Conservation (phyloP, 2,113 vertebrate genomes). For the Elephas maximus region DNA sequence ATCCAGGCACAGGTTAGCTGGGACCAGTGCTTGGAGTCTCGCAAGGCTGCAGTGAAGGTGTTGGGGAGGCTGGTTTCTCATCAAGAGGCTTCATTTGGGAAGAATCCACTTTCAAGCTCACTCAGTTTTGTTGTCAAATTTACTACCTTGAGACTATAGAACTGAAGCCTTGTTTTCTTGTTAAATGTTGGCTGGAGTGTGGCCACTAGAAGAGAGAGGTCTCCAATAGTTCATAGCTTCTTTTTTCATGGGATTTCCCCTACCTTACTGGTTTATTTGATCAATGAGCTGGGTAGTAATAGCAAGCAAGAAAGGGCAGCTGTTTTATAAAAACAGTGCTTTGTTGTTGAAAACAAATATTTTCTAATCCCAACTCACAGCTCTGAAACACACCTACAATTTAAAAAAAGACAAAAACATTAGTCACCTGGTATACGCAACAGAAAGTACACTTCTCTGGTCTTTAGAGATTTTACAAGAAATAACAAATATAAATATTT, state of each 20-base stretch:
- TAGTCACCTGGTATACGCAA: background rate
- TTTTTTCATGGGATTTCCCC: background rate
- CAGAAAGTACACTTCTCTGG: background rate
- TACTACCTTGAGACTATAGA: background rate
- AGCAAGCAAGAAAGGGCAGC: background rate
- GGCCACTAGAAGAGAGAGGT: background rate
- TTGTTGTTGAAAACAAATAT: background rate
- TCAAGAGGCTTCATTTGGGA: background rate
- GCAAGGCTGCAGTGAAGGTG: background rate
- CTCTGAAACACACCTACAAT: background rate
- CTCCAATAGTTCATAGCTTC: background rate
- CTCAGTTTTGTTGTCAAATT: background rate
- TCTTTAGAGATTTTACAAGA: constrained; percentile 27
- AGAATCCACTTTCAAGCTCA: background rate
- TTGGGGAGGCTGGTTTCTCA: background rate
- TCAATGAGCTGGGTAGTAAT: background rate
- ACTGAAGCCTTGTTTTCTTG: background rate
- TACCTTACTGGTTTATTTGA: background rate
- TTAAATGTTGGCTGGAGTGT: background rate
- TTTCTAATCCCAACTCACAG: background rate
- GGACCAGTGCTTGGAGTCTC: background rate
- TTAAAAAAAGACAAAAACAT: constrained; percentile 10
- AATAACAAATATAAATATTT: background rate
- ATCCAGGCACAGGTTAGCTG: background rate
- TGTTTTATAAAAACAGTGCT: background rate